phyloP scores from a whole-genome alignment of 2,113 vertebrate species.

The Echinops telfairi region DNA sequence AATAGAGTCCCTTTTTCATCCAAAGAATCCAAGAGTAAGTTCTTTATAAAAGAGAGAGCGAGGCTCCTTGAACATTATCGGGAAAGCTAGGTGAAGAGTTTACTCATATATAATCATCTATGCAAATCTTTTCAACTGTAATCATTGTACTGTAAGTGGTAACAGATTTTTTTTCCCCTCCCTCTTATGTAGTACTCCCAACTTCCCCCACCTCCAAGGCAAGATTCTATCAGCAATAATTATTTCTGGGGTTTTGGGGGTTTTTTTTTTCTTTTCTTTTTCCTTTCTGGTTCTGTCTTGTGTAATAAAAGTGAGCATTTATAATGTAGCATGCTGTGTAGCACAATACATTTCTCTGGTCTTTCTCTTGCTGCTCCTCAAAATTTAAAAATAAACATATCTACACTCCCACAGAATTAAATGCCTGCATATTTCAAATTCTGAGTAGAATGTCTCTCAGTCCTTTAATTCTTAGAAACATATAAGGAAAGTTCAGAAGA shows the following conservation, averaged over 20 bases:
- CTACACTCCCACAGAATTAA: constrained; percentile 82
- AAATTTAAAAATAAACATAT: constrained; percentile 78
- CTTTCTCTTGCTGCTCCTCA: constrained; percentile 74
- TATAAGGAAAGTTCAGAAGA: constrained; percentile 83
- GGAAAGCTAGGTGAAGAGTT: constrained; percentile 24
- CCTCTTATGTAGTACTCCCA: background rate
- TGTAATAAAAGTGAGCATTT: constrained; percentile 82
- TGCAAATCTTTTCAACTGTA: constrained; percentile 49
- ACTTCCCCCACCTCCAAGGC: constrained; percentile 13
- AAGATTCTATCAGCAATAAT: constrained; percentile 78
- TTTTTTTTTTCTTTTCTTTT: background rate
- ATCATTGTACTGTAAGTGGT: constrained; percentile 63
- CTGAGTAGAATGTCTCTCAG: constrained; percentile 86
- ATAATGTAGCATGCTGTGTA: constrained; percentile 72
- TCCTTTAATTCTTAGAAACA: constrained; percentile 91
- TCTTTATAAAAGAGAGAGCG: constrained; percentile 40
- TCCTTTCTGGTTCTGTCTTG: constrained; percentile 71
- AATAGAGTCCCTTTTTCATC: constrained; percentile 41
- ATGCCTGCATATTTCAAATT: constrained; percentile 85
- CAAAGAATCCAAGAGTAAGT: constrained; percentile 12
- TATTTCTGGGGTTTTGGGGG: constrained; percentile 27
- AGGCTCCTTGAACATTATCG: background rate
- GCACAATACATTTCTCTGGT: constrained; percentile 77
- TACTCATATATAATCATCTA: constrained; percentile 49
- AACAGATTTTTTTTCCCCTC: constrained; percentile 49